Conservation (phyloP, 1,140 invertebrate genomes). For the Coenobita brevimanus region DNA sequence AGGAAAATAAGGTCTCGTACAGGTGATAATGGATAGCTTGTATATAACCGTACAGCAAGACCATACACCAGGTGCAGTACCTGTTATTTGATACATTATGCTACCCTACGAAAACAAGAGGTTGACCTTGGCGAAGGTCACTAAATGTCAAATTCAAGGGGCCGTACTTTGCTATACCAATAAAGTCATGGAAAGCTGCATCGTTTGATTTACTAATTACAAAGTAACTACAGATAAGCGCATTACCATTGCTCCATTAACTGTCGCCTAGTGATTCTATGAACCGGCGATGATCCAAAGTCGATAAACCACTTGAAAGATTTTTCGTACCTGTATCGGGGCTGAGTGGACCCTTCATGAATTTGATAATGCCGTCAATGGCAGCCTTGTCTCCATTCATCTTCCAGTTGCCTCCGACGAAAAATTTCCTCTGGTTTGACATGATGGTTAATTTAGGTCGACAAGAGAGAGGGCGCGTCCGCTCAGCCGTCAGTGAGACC, state of each 20-base stretch:
- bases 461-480: neutral
- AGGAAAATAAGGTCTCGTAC: too few relatives aligned
- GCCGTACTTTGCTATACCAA: too few relatives aligned
- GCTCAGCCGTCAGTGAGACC: neutral
- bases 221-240: too few relatives aligned
- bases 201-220: too few relatives aligned
- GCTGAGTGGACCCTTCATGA: slow-evolving; percentile 86
- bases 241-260: too few relatives aligned
- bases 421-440: slow-evolving; percentile 85
- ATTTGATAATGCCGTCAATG: slow-evolving; percentile 89
- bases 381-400: slow-evolving; percentile 79
- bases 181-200: too few relatives aligned
- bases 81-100: too few relatives aligned
- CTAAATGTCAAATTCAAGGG: neutral
- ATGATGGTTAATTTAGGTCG: neutral
- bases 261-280: too few relatives aligned
- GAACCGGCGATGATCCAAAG: too few relatives aligned
- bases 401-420: slow-evolving; percentile 98
- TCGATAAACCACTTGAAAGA: neutral
- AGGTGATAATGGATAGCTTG: too few relatives aligned
- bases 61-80: too few relatives aligned
- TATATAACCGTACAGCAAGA: too few relatives aligned
- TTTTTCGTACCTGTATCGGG: slow-evolving; percentile 83
- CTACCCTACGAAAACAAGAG: neutral
- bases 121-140: neutral